Evolutionary conservation across 2,888 invertebrate genomes (phyloP).

Genomic region (Cyclophora punctaria): DNA sequence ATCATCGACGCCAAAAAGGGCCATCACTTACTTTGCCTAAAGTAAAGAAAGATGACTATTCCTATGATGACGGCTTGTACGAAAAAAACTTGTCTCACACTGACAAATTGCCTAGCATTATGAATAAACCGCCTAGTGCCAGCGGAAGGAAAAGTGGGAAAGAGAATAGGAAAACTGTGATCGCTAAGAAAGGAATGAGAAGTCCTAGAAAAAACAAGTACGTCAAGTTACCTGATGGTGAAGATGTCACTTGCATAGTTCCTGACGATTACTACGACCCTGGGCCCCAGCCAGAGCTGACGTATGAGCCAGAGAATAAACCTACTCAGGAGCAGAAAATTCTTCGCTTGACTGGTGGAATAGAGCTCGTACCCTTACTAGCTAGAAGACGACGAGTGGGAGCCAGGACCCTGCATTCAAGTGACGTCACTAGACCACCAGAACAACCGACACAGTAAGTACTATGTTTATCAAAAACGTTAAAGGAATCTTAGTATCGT

Average conservation of each 20-base stretch:
- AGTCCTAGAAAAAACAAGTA: slow-evolving; percentile 48
- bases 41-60: slow-evolving; percentile 67
- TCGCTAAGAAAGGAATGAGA: slow-evolving; percentile 19
- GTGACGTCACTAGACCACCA: slow-evolving; percentile 63
- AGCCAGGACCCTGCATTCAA: slow-evolving; percentile 63
- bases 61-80: slow-evolving; percentile 21
- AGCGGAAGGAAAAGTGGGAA: slow-evolving; percentile 21
- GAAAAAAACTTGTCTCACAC: slow-evolving; percentile 37
- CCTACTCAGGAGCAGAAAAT: slow-evolving; percentile 57
- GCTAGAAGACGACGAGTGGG: slow-evolving; percentile 77
- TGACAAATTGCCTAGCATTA: slow-evolving; percentile 54
- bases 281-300: slow-evolving; percentile 13
- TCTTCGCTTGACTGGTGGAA: slow-evolving; percentile 76
- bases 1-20: slow-evolving; percentile 38
- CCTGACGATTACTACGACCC: slow-evolving; percentile 35
- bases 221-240: slow-evolving; percentile 48
- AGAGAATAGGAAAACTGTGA: slow-evolving; percentile 13
- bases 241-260: slow-evolving; percentile 37
- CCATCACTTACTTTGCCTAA: slow-evolving; percentile 69
- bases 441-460: slow-evolving; percentile 63
- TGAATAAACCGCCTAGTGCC: slow-evolving; percentile 23
- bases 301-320: slow-evolving; percentile 34
- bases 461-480: slow-evolving; percentile 6
- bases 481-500: too few species aligned
- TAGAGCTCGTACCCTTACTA: slow-evolving; percentile 84